Percentiles rank a stretch among this genome's conserved stretches.
Conservation (phyloP, 2,888 invertebrate genomes). For the Andrena chrysosceles region DNA sequence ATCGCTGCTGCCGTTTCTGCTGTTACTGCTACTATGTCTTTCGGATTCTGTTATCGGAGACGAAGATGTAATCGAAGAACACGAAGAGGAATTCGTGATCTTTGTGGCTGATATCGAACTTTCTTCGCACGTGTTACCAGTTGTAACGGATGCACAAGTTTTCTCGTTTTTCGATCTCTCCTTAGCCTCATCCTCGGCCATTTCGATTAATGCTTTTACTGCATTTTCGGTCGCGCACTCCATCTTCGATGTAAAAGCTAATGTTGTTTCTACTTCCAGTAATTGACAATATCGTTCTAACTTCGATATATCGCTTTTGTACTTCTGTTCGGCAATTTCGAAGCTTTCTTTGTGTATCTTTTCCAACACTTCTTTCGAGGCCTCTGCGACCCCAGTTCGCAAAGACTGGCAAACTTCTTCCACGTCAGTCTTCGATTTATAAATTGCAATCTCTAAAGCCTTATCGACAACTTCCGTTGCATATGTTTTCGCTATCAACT, state of each 20-base stretch:
- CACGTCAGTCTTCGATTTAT: constrained; percentile 83
- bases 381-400: constrained; percentile 79
- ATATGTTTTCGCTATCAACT: constrained; percentile 79
- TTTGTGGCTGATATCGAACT: constrained; percentile 31
- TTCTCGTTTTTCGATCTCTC: constrained; percentile 74
- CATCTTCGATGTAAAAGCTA: constrained; percentile 80
- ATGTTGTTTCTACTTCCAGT: constrained; percentile 78
- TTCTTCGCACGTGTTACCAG: constrained; percentile 41
- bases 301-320: constrained; percentile 72
- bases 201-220: constrained; percentile 82
- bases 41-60: constrained; percentile 62
- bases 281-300: constrained; percentile 76
- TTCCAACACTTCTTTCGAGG: constrained; percentile 80
- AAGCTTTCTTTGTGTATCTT: constrained; percentile 80
- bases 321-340: constrained; percentile 77
- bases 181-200: constrained; percentile 83
- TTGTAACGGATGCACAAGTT: constrained; percentile 12
- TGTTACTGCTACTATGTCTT: constrained; percentile 53
- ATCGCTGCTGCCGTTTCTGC: constrained; percentile 69
- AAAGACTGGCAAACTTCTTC: constrained; percentile 83
- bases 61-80: constrained; percentile 61
- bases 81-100: constrained; percentile 55
- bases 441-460: constrained; percentile 83
- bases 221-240: constrained; percentile 83
- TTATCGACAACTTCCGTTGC: constrained; percentile 83